Conservation (phyloP, 2,113 vertebrate genomes). For the Herpetotheres cachinnans region DNA sequence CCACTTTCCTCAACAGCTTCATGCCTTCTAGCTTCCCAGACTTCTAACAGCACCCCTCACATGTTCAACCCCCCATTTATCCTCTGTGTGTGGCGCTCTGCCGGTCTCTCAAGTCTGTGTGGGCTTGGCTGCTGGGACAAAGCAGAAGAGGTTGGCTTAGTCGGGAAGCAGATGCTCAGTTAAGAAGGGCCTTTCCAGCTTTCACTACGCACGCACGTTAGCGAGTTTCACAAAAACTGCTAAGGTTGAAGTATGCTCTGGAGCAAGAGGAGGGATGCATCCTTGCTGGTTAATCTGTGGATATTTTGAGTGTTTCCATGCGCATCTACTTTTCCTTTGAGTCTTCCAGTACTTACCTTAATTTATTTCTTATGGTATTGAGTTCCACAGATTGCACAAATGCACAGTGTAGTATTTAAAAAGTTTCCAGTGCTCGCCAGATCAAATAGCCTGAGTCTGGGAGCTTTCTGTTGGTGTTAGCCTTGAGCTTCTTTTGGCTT, state of each 20-base stretch:
- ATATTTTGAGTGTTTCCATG: neutral
- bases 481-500: neutral
- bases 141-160: neutral
- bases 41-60: neutral
- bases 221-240: neutral
- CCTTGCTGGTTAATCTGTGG: neutral
- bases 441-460: neutral
- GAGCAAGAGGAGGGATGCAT: neutral
- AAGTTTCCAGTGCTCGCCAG: neutral
- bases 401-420: neutral
- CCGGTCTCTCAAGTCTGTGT: neutral
- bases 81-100: neutral
- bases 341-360: neutral
- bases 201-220: neutral
- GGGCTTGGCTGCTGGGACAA: neutral
- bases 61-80: accelerated
- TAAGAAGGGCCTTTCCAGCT: neutral
- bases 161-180: neutral
- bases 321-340: neutral
- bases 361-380: neutral
- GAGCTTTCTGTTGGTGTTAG: neutral
- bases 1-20: neutral
- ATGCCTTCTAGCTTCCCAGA: neutral
- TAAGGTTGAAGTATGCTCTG: neutral
- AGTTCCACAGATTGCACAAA: neutral